These are phyloP conservation scores for Dendrolimus kikuchii DNA, from an alignment of 1,140 invertebrate genomes.

Conservation along the genomic window DNA sequence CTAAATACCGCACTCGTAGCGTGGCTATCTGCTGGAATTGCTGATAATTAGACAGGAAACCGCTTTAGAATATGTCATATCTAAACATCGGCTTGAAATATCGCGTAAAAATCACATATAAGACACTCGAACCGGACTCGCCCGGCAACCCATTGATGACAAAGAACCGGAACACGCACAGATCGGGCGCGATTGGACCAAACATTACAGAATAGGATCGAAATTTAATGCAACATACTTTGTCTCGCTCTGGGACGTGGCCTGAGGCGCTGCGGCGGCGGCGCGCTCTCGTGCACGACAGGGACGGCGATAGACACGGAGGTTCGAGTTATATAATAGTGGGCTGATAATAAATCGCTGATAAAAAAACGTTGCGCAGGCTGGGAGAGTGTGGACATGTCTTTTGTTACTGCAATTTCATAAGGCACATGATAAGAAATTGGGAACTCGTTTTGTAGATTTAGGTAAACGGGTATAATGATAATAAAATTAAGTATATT, in stretches of 20 bases:
- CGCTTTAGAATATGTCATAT: conserved; percentile 14
- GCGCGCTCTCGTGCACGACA: conserved; percentile 18
- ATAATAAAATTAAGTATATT: no score
- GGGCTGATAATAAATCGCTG: conserved; percentile 62
- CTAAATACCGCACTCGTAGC: conserved; percentile 34
- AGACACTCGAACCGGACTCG: conserved; percentile 61
- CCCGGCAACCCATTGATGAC: conserved; percentile 74
- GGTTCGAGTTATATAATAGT: conserved; percentile 57
- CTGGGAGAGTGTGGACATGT: conserved; percentile 33
- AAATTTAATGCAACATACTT: conserved; percentile 58
- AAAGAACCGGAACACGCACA: conserved; percentile 73
- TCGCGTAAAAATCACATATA: conserved; percentile 44
- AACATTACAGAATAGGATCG: conserved; percentile 68
- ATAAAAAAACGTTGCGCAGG: conserved; percentile 57
- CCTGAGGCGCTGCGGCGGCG: conserved; percentile 9
- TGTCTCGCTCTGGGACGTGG: conserved; percentile 34
- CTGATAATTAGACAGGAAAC: no score
- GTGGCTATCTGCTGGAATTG: neutral
- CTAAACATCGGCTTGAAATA: conserved; percentile 36
- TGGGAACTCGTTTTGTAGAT: no score
- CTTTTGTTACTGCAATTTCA: conserved; percentile 3
- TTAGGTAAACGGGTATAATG: no score
- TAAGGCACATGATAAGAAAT: neutral
- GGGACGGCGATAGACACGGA: conserved; percentile 35
- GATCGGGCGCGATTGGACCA: conserved; percentile 70